Conservation (phyloP, 2,113 vertebrate species). For the Cephalopholis sonnerati region DNA sequence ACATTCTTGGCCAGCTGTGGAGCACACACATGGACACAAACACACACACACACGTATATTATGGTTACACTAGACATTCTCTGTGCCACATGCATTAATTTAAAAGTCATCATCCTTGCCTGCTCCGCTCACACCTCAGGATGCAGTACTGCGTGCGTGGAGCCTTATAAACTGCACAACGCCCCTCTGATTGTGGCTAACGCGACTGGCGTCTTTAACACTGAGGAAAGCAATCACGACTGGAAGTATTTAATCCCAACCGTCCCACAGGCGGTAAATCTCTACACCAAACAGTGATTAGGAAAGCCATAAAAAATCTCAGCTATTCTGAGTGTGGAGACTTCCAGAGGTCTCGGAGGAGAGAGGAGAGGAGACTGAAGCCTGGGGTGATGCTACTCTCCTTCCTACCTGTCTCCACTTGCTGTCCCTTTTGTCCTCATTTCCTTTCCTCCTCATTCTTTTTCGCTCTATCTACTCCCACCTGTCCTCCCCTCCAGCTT, state of each 20-base stretch:
- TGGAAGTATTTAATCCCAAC: slow-evolving; percentile 56
- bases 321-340: slow-evolving; percentile 47
- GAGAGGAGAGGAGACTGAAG: slow-evolving; percentile 1
- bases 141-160: slow-evolving; percentile 8
- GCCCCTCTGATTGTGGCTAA: slow-evolving; percentile 56
- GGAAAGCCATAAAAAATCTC: slow-evolving; percentile 56
- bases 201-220: slow-evolving; percentile 56
- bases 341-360: slow-evolving; percentile 22
- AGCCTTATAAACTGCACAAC: slow-evolving; percentile 33
- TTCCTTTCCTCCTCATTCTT: neutral
- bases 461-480: neutral
- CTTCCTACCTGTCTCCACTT: slow-evolving; percentile 15
- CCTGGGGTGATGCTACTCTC: slow-evolving; percentile 13
- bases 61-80: neutral
- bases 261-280: slow-evolving; percentile 59
- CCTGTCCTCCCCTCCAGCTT: neutral
- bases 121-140: slow-evolving; percentile 18
- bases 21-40: slow-evolving; percentile 42
- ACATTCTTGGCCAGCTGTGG: slow-evolving; percentile 98
- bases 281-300: slow-evolving; percentile 57
- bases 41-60: slow-evolving; percentile 32
- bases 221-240: slow-evolving; percentile 44
- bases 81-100: slow-evolving; percentile 43
- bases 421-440: neutral
- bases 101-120: slow-evolving; percentile 20